Evolutionary conservation across 2,113 vertebrate genomes (phyloP).

Genomic region (Prolemur simus): DNA sequence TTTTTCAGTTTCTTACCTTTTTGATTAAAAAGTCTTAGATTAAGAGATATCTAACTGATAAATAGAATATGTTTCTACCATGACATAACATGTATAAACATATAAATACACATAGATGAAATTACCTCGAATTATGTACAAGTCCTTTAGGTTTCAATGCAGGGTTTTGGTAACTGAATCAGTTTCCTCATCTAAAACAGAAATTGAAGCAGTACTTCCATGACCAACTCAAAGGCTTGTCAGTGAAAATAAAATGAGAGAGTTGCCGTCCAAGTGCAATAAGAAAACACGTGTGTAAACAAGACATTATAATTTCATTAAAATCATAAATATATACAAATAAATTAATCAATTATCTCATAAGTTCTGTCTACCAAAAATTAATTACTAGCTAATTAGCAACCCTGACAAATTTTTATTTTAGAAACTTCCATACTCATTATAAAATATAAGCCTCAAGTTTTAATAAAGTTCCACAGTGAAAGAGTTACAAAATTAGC

Average conservation of each 20-base stretch:
- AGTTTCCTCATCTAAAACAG: not conserved
- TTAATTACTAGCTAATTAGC: slow-evolving; percentile 36
- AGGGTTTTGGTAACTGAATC: not conserved
- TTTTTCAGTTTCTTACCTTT: not conserved
- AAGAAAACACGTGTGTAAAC: not conserved
- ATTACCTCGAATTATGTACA: not conserved
- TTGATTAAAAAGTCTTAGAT: not conserved
- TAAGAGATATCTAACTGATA: not conserved
- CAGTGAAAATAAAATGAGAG: not conserved
- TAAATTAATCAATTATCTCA: not conserved
- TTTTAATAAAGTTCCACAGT: slow-evolving; percentile 54
- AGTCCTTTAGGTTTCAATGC: not conserved
- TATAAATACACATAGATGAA: not conserved
- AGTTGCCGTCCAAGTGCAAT: not conserved
- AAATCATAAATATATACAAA: slow-evolving; percentile 4
- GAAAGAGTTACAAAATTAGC: slow-evolving; percentile 54
- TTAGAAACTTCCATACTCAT: not conserved
- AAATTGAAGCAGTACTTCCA: not conserved
- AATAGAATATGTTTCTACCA: not conserved
- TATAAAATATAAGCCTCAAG: slow-evolving; percentile 17
- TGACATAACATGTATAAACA: not conserved
- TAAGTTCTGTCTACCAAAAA: not conserved
- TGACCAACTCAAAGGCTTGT: not conserved
- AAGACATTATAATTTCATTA: not conserved
- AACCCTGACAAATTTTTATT: slow-evolving; percentile 31